phyloP scores from a whole-genome alignment of 2,113 vertebrate genomes.

The Gorsachius goisagi region DNA sequence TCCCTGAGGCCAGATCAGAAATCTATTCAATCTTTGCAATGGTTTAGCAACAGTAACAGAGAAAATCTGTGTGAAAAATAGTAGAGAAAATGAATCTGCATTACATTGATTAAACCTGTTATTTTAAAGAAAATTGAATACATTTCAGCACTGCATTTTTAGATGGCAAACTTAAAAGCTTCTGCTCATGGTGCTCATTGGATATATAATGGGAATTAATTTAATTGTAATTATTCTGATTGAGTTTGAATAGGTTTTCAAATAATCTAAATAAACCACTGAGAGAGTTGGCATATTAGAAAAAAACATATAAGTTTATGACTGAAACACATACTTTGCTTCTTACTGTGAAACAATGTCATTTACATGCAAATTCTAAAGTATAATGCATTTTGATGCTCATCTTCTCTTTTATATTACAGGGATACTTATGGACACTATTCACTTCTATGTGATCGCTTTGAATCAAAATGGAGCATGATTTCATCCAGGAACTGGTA shows the following conservation, averaged over 20 bases:
- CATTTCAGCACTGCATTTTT: background rate
- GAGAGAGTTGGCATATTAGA: background rate
- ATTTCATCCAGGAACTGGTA: background rate
- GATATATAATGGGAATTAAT: background rate
- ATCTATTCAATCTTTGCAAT: background rate
- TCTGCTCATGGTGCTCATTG: background rate
- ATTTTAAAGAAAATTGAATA: background rate
- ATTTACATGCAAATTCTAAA: background rate
- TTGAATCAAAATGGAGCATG: background rate
- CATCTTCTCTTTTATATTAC: background rate
- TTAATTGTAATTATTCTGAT: background rate
- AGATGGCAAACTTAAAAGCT: background rate
- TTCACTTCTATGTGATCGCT: background rate
- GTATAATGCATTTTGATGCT: background rate
- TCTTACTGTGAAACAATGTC: background rate
- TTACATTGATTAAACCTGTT: background rate
- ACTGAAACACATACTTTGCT: background rate
- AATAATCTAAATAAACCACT: background rate
- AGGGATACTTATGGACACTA: background rate
- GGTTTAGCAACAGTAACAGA: background rate
- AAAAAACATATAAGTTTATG: background rate
- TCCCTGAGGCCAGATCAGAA: background rate
- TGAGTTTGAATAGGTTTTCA: background rate
- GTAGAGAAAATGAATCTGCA: background rate
- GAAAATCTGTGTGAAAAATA: background rate